A percentile compares a stretch with the other conserved stretches of the same genome.
phyloP scores from a whole-genome alignment of 1,140 invertebrate genomes.

The Heliothis virescens region DNA sequence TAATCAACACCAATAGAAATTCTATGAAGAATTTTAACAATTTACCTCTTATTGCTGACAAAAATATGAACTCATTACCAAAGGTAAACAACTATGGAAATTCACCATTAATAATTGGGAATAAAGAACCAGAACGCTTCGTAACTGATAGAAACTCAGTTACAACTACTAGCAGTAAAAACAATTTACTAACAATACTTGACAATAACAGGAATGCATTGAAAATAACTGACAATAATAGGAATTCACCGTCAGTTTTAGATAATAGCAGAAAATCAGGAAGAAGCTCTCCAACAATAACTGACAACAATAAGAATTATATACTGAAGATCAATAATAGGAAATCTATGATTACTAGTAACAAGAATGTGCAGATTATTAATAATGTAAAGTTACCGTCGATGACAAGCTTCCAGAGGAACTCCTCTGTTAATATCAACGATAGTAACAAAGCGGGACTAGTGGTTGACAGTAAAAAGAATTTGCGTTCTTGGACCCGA shows the following conservation, averaged over 20 bases:
- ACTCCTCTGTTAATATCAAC: background rate
- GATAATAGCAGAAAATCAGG: too few species aligned
- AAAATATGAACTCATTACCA: background rate
- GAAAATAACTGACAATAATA: background rate
- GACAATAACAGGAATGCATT: background rate
- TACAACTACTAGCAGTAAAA: background rate
- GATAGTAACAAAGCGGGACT: background rate
- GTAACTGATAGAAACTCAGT: background rate
- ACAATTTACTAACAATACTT: background rate
- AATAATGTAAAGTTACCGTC: background rate
- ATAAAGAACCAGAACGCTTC: background rate
- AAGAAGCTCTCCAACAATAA: too few species aligned
- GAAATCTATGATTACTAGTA: too few species aligned
- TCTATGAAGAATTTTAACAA: background rate
- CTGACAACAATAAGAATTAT: too few species aligned
- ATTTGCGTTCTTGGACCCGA: too few species aligned
- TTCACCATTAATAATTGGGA: background rate
- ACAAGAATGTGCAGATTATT: background rate
- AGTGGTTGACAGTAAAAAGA: background rate
- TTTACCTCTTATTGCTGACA: background rate
- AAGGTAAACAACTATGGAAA: background rate
- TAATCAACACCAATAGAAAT: background rate
- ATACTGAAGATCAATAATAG: too few species aligned
- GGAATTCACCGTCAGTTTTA: background rate
- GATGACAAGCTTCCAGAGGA: too few species aligned